Evolutionary conservation across 2,888 invertebrate genomes (phyloP), one percentile per base, ranked within the genome.

Genomic region (Drosophila affinis): DNA sequence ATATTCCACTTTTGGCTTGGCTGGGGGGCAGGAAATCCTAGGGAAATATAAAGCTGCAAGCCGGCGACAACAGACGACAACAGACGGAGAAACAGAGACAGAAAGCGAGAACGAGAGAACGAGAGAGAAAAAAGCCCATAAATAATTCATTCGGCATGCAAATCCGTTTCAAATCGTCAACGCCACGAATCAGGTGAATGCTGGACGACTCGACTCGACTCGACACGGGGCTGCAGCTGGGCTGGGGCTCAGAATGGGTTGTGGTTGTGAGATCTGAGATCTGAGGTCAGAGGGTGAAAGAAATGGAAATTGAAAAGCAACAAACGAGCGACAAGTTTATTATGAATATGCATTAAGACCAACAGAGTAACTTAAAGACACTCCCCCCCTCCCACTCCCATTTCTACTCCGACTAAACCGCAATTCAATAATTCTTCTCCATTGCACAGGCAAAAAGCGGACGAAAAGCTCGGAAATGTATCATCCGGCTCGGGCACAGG

Each of bases 391-490:
- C 5, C 34, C 4, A 63, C 61, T 51, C 52, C 24, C 1, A 17
- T 62, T 56, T 14, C 53, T 27, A 73, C 52, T 60, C 52, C 62
- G 79, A 76, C 73, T 69, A 55, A 79, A 77, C 59, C 62, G 59
- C 70, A 70, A 78, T 75, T 81, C 71, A 79, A 81, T 81, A 68
- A 78, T 77, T 77, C 77, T 34, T 18, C 51, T 59, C 62, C 48
- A 62, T 58, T 54, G 44, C 63, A 62, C 76, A 90, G 91, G 91
- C 62, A 91, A 91, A 84, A 91, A 91, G 80, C 91, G 91, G 70
- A 87, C 89, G 82, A 91, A 92, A 88, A 89, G 90, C 81, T 90
- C 90, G 48, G 92, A 92, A 81, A 81, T 89, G 67, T 90, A 91
- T 88, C 92, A 91, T 85, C 91, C 91, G 72, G 86, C 91, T 65